Percentiles rank a stretch among this genome's conserved stretches.
These are phyloP conservation scores for Saccostrea glomerata DNA, from an alignment of 1,140 invertebrate species.

Conservation along the genomic window DNA sequence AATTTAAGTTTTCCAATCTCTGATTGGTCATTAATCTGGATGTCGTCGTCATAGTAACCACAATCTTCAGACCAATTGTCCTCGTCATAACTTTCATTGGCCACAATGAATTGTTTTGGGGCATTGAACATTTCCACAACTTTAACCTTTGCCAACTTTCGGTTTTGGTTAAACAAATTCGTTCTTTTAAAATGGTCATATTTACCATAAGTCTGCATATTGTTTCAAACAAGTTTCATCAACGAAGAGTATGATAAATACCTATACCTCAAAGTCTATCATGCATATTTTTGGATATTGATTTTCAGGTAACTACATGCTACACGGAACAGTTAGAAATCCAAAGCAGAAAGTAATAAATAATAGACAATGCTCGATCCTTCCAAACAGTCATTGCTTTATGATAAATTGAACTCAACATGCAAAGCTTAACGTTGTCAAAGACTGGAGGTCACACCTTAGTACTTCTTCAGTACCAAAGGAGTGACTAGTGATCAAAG, in stretches of 20 bases:
- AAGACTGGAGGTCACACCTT: not conserved
- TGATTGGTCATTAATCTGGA: not conserved
- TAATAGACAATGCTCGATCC: conserved; percentile 25
- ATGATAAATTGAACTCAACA: conserved; percentile 7
- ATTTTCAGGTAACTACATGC: conserved; percentile 4
- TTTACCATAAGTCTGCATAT: conserved; percentile 10
- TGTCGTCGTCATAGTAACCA: conserved; percentile 13
- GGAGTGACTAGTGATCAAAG: not conserved
- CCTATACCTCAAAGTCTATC: not conserved
- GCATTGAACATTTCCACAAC: conserved; percentile 38
- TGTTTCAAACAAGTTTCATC: not conserved
- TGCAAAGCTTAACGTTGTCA: conserved; percentile 9
- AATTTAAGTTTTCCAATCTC: not conserved
- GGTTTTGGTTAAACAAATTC: not conserved
- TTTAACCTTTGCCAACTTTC: conserved; percentile 40
- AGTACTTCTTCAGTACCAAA: not conserved
- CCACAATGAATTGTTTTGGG: conserved; percentile 48
- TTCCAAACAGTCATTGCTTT: not conserved
- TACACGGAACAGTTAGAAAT: not conserved
- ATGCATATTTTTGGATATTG: not conserved
- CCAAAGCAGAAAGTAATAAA: conserved; percentile 15
- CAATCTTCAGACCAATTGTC: conserved; percentile 35
- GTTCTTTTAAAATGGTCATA: not conserved
- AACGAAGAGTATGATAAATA: not conserved
- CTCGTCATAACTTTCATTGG: conserved; percentile 33